Conservation (phyloP, 2,888 invertebrate species). For the Geotrupes spiniger region DNA sequence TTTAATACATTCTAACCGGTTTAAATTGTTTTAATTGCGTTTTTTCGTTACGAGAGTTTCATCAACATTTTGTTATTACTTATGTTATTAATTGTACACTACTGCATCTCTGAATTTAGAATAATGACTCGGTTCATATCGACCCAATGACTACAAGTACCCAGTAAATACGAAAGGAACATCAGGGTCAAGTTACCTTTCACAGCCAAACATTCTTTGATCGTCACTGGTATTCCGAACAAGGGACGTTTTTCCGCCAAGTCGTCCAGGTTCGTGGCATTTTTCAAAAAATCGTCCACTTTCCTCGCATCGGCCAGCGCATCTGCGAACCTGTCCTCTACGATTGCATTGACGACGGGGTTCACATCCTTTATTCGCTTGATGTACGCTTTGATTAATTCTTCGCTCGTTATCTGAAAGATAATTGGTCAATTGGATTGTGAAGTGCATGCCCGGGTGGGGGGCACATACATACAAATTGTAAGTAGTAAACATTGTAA, state of each 20-base stretch:
- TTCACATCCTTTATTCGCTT: conserved; percentile 75
- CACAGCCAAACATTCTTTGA: conserved; percentile 78
- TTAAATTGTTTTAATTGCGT: too few relatives aligned
- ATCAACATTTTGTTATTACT: too few relatives aligned
- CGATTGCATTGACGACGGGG: conserved; percentile 74
- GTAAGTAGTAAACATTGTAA: too few relatives aligned
- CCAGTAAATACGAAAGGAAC: too few relatives aligned
- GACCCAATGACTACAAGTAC: too few relatives aligned
- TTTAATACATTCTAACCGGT: too few relatives aligned
- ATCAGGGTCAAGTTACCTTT: conserved; percentile 64
- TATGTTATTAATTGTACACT: too few relatives aligned
- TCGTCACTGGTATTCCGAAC: conserved; percentile 80
- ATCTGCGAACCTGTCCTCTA: conserved; percentile 72
- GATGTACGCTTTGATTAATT: conserved; percentile 67
- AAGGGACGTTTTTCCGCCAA: conserved; percentile 69
- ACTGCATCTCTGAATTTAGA: too few relatives aligned
- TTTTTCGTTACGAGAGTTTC: too few relatives aligned
- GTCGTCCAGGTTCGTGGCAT: conserved; percentile 41
- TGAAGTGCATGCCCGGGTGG: too few relatives aligned
- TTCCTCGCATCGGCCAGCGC: conserved; percentile 73
- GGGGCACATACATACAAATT: too few relatives aligned
- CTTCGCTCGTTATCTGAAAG: conserved; percentile 22
- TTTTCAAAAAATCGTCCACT: conserved; percentile 64
- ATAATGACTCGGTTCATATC: too few relatives aligned
- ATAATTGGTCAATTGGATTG: not conserved